Conservation (phyloP, 1,140 invertebrate species). For the Dendroctonus ponderosae region DNA sequence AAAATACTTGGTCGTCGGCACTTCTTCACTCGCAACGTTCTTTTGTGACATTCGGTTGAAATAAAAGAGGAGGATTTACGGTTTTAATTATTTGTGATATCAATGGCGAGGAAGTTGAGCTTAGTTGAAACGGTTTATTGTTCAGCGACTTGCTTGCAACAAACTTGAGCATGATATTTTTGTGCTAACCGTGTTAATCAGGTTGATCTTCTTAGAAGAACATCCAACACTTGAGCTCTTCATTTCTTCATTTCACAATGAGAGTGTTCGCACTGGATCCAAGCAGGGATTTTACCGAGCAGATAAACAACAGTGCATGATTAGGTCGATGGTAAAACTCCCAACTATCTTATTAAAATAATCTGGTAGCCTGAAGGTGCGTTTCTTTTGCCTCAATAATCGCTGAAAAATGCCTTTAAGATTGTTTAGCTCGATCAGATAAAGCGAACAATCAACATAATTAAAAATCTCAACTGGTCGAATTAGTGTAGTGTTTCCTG, state of each 20-base stretch:
- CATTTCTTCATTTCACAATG: too few relatives aligned
- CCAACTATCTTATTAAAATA: slow-evolving; percentile 23
- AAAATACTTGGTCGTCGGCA: slow-evolving; percentile 3
- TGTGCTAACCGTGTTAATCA: too few relatives aligned
- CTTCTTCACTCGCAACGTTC: slow-evolving; percentile 10
- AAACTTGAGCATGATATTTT: too few relatives aligned
- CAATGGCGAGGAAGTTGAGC: slow-evolving; percentile 22
- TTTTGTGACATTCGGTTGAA: slow-evolving; percentile 19
- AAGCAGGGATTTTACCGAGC: too few relatives aligned
- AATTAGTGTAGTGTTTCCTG: slow-evolving; percentile 22
- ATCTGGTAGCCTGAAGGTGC: slow-evolving; percentile 14
- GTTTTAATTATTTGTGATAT: slow-evolving; percentile 24
- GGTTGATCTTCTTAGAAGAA: too few relatives aligned
- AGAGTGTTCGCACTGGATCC: too few relatives aligned
- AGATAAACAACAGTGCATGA: background rate
- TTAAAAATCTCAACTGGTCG: slow-evolving; percentile 23
- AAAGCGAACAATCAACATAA: slow-evolving; percentile 26
- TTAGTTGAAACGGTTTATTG: background rate
- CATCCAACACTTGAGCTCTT: too few relatives aligned
- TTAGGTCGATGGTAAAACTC: slow-evolving; percentile 16
- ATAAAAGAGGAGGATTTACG: slow-evolving; percentile 24
- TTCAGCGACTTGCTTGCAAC: too few relatives aligned
- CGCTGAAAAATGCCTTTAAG: slow-evolving; percentile 23
- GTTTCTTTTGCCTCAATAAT: slow-evolving; percentile 28
- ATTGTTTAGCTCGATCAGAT: slow-evolving; percentile 26